Evolutionary conservation across 2,797 vertebrate species (phyloP).

Genomic region (Rhinogobio ventralis): DNA sequence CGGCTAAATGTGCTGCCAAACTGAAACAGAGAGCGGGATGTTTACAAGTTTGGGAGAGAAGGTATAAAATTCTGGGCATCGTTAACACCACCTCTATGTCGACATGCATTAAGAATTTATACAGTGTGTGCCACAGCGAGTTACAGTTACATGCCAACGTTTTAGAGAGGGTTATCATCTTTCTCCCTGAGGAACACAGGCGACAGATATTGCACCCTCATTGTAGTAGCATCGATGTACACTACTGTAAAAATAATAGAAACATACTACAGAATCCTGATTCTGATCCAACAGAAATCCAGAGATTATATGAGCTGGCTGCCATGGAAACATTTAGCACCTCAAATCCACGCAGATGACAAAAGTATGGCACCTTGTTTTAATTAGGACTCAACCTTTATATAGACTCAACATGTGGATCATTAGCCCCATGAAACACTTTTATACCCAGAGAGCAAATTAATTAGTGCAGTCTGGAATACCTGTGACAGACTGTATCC

Average conservation of each 20-base stretch:
- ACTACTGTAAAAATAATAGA: slow-evolving; percentile 15
- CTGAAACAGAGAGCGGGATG: slow-evolving; percentile 76
- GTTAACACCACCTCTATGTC: slow-evolving; percentile 80
- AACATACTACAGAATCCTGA: neutral
- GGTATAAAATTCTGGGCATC: slow-evolving; percentile 81
- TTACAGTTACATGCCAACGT: slow-evolving; percentile 82
- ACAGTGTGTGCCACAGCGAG: slow-evolving; percentile 81
- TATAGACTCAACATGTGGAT: slow-evolving; percentile 65
- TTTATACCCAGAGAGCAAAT: slow-evolving; percentile 64
- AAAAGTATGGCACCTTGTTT: slow-evolving; percentile 62
- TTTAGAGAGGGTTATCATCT: slow-evolving; percentile 78
- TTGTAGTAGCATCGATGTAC: slow-evolving; percentile 33
- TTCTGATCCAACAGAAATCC: neutral
- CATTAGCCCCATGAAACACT: slow-evolving; percentile 63
- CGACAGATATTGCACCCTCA: slow-evolving; percentile 55
- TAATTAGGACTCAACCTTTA: slow-evolving; percentile 67
- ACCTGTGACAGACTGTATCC: slow-evolving; percentile 53
- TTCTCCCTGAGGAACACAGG: slow-evolving; percentile 69
- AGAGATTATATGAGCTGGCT: slow-evolving; percentile 45
- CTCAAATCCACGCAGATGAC: slow-evolving; percentile 53
- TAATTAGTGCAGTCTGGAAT: slow-evolving; percentile 65
- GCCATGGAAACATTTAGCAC: slow-evolving; percentile 58
- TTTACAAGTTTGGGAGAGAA: slow-evolving; percentile 78
- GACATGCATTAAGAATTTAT: slow-evolving; percentile 83
- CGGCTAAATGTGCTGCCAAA: slow-evolving; percentile 70